Evolutionary conservation across 2,888 invertebrate genomes (phyloP), one percentile per base, ranked within the genome.

Genomic region (Troides aeacus): DNA sequence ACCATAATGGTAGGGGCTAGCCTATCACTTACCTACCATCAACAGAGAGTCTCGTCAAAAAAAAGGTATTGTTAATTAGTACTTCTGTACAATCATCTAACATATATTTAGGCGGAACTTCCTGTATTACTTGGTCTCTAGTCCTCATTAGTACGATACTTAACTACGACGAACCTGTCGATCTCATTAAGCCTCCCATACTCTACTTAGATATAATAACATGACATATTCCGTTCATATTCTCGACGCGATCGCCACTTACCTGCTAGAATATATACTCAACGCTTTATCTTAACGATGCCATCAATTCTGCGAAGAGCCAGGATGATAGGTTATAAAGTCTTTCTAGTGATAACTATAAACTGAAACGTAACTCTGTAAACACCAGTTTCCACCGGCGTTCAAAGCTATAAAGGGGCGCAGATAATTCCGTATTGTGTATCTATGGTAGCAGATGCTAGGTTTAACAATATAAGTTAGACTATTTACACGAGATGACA

Each of bases 311-410:
- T 60, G 68, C 72, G 70, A 68, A 71, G 73, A 72, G 73, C 73
- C 66, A 57, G 71, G 69, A 71, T 65, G 72, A 75, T 74, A 73
- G 74, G 71, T 73, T 75, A 71, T 77, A 77, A 77, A 77, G 74
- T 72, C 75, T 72, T 74, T 73, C 73, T 67, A 73, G 76, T 74
- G 76, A 75, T 75, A 77, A 74, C 74, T 75, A 74, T 77, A 77
- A 77, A 77, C 67, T 66, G 53, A 59, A 70, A 68, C 72, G 72
- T 73, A 70, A 73, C 69, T 59, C 61, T 64, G 73, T 73, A 75
- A 75, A 75, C 72, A 71, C 71, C 73, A 68, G 72, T 73, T 70
- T 66, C 60, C 68, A 59, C 74, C 72, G 72, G 39, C 21, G 75
- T 76, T 77, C 76, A 76, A 73, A 69, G 72, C 73, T 70, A 76